Evolutionary conservation across 2,797 vertebrate genomes (phyloP), one percentile per base, ranked within the genome.

Genomic region (Crotalus adamanteus): DNA sequence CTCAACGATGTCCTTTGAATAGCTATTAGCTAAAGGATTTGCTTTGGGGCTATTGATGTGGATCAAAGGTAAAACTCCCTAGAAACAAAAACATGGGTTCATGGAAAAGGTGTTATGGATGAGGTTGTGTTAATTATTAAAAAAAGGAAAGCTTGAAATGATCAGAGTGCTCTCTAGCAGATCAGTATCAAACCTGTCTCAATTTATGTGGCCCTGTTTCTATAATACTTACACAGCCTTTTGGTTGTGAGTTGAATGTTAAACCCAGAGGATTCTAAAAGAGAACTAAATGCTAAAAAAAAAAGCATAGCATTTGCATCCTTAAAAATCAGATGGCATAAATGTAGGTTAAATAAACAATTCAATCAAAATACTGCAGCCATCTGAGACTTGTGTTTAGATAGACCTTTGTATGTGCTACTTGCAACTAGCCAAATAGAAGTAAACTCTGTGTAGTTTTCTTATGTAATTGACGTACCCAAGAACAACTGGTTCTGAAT

Each of bases 351-450:
- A 1, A 7, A 92, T 89, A 20, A 92, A 1, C 88, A 8, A 9
- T 12, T 2, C 11, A 51, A 14, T 92, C 16, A 8, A 89, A 91
- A 25, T 59, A 25, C 0, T 0, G n/a, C 14, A n/a, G 37, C 91
- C 28, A 57, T n/a, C 63, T 42, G n/a, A 28, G 0, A 25, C 20
- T 91, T 37, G 91, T 93, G 86, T 37, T 92, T 92, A 86, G 92
- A 25, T 0, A 0, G 53, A 0, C 51, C 73, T 56, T 90, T 69
- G 5, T 12, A 83, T 22, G 20, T 1, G 3, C 20, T 47, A 83
- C 37, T 83, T 83, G 37, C 20, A 47, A 47, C 37, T 83, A 22
- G 8, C 37, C 73, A 83, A 47, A 8, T 83, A 83, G 37, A 83
- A 83, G 37, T 22, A 83, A 83, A 47, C 73, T 22, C 31, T 25